Base-by-base conservation (phyloP, 2,113 vertebrate species). In the Epinephelus cyanopodus region DNA sequence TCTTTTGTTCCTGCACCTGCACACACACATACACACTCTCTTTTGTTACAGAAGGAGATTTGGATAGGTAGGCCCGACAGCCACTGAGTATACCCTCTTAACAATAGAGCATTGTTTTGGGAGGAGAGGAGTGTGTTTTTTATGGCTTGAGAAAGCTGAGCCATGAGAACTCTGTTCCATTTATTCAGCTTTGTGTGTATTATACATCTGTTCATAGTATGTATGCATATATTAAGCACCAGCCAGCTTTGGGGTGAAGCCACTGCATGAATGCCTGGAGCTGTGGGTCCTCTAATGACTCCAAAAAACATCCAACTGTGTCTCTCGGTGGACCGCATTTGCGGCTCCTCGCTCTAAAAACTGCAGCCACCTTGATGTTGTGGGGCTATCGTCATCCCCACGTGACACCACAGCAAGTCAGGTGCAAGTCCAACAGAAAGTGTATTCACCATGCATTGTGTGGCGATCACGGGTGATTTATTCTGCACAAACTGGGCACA, bases 101-200 rank as follows among this genome's bases (percentile, higher is more conserved):
- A 94, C 88, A 94, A 93, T 91, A 58, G 87, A 78, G 88, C 72
- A 94, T 94, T 94, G 89, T 94, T 86, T 91, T 77, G 42, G 65
- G 56, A 71, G 53, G 62, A 86, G 47, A 74, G 42, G 60, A 74
- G 69, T 81, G 23, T 0, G 45, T 78, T 60, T 61, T 84, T 67
- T 14, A 12, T 29, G 21, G 33, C 47, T 14, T 69, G 58, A 69
- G 70, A 87, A 90, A 83, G 79, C 82, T 87, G 74, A 85, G 65
- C 52, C 58, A 80, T 72, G 48, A 83, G 50, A 89, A 82, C n/a
- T 45, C 5, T 77, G 50, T 69, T 72, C 68, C 42, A 72, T 84
- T 87, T 62, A 74, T 76, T 61, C 54, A 54, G 58, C 74, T 89
- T 71, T 79, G 18, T 72, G 61, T 64, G 66, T 45, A 58, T 84